Conservation (phyloP, 2,113 vertebrate genomes). For the Columba livia region DNA sequence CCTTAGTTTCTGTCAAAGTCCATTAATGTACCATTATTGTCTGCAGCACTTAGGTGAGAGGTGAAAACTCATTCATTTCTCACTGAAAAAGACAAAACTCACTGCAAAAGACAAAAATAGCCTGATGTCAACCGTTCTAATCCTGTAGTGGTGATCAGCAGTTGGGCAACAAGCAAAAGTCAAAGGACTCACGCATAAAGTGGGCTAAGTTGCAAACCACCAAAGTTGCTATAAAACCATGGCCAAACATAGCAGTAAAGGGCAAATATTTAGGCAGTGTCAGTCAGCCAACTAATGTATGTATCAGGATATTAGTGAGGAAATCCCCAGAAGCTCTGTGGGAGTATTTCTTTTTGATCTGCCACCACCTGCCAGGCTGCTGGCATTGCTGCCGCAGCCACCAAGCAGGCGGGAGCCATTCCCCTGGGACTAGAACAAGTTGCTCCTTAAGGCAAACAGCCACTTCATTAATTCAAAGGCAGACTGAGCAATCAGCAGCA, state of each 20-base stretch:
- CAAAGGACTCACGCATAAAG: not conserved
- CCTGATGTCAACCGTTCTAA: not conserved
- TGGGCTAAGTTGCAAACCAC: constrained; percentile 38
- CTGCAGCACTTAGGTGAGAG: not conserved
- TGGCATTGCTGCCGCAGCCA: constrained; percentile 19
- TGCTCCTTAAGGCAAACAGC: constrained; percentile 39
- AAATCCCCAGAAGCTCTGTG: constrained; percentile 63
- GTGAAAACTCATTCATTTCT: not conserved
- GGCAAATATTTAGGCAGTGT: constrained; percentile 66
- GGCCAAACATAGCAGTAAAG: constrained; percentile 57
- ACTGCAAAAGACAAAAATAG: not conserved
- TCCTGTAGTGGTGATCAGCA: not conserved
- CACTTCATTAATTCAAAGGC: constrained; percentile 27
- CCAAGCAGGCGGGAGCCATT: not conserved
- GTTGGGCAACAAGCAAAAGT: constrained; percentile 20
- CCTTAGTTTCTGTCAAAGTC: not conserved
- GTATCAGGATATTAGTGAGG: constrained; percentile 62
- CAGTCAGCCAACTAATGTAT: constrained; percentile 57
- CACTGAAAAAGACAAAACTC: not conserved
- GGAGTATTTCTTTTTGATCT: constrained; percentile 63
- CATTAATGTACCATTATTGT: not conserved
- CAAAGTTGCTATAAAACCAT: constrained; percentile 46
- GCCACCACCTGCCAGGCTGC: constrained; percentile 49
- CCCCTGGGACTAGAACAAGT: not conserved
- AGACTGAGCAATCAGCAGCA: not conserved